Evolutionary conservation across 1,140 invertebrate species (phyloP).

Genomic region (Drosophila micromelanica): DNA sequence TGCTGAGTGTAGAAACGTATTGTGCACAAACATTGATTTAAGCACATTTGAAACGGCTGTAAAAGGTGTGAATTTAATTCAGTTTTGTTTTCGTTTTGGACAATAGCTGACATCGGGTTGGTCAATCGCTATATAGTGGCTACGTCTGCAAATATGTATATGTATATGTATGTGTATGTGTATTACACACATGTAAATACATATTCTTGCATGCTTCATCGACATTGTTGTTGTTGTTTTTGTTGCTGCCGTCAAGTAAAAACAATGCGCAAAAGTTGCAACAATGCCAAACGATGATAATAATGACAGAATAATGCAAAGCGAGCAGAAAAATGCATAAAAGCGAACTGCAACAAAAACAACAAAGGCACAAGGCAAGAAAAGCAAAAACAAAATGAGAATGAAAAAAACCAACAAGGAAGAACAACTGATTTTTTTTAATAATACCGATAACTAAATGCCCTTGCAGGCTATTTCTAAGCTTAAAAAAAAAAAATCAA

Average conservation of each 20-base stretch:
- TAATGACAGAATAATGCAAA: slow-evolving; percentile 67
- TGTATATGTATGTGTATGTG: neutral
- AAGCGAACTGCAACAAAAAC: slow-evolving; percentile 1
- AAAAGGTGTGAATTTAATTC: slow-evolving; percentile 2
- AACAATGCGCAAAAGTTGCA: slow-evolving; percentile 76
- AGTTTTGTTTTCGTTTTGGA: neutral
- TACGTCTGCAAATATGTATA: slow-evolving; percentile 5
- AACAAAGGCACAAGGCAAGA: slow-evolving; percentile 1
- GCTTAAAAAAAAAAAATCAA: no score
- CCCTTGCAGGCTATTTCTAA: neutral
- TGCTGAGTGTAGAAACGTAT: no score
- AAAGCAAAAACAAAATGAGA: neutral
- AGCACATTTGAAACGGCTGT: neutral
- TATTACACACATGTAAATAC: neutral
- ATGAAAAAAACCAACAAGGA: slow-evolving; percentile 1
- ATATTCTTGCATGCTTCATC: slow-evolving; percentile 21
- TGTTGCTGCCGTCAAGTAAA: slow-evolving; percentile 20
- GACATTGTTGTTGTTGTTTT: neutral
- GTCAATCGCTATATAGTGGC: slow-evolving; percentile 3
- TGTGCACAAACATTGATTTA: neutral
- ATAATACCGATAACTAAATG: neutral
- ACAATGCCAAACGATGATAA: slow-evolving; percentile 68
- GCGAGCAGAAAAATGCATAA: slow-evolving; percentile 22
- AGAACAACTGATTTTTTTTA: neutral
- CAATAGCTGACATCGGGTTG: slow-evolving; percentile 23